These are phyloP conservation scores for Adineta ricciae DNA, from an alignment of 2,888 invertebrate genomes.

Conservation along the genomic window DNA sequence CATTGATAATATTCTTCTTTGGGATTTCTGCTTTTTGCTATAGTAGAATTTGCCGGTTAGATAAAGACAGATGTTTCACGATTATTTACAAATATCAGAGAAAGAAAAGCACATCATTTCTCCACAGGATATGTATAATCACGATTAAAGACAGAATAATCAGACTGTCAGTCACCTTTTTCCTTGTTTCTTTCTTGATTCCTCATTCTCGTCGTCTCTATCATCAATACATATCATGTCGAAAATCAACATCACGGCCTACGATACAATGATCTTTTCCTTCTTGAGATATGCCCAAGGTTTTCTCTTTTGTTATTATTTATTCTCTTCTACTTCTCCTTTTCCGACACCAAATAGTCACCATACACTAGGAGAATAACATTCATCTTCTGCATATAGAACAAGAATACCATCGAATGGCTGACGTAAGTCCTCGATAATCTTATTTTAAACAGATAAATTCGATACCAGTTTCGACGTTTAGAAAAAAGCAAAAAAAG, in stretches of 20 bases:
- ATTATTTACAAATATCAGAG: not conserved
- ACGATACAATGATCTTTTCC: not conserved
- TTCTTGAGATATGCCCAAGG: not conserved
- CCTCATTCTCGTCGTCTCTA: not conserved
- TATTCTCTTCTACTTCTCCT: not conserved
- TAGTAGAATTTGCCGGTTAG: not conserved
- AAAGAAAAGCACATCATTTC: not conserved
- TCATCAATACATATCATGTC: not conserved
- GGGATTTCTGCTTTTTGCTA: not conserved
- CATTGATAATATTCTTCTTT: not conserved
- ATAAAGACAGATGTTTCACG: not conserved
- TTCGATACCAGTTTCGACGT: too few relatives aligned
- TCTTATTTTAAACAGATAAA: too few relatives aligned
- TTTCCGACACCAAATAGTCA: not conserved
- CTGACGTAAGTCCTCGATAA: not conserved
- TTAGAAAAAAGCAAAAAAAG: slow-evolving; percentile 36
- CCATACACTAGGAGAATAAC: not conserved
- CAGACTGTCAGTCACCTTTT: not conserved
- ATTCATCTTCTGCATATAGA: not conserved
- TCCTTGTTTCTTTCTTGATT: not conserved
- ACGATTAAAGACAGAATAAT: not conserved
- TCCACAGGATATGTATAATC: not conserved
- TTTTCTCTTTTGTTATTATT: not conserved
- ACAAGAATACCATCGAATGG: not conserved
- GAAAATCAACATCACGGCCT: not conserved